Base-by-base conservation (phyloP, 2,888 invertebrate species). In the Epinotia brunnichana region DNA sequence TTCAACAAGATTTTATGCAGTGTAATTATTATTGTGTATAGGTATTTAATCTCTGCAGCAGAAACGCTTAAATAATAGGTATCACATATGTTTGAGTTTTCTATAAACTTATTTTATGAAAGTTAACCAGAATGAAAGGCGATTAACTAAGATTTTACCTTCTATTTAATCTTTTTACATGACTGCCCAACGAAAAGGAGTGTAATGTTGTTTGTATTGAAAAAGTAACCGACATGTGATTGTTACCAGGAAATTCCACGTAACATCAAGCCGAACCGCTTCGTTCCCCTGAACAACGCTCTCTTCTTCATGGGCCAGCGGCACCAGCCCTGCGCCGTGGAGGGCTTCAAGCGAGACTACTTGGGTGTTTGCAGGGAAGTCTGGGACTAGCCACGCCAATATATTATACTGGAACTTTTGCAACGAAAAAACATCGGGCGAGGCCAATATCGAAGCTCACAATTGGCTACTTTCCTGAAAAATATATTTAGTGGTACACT, bases 331-430 rank as follows among this genome's bases (percentile, higher is more conserved):
- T 93, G 92, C 41, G 82, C 84, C 4, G 84, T 69, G 11, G 69
- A 88, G 0, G 92, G 92, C 2, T 87, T 83, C 74, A 82, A 85
- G 70, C 83, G 90, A n/a, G 92, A 93, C 69, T 73, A 85, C 0
- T 76, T 86, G 2, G 92, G 92, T 15, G 79, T 89, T 44, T 93
- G 92, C 74, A 83, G 92, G 57, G 92, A 92, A 76, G 91, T 92
- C 29, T 93, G 92, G 92, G 84, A 86, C 64, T 82, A 79, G 54
- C 17, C 10, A n/a, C n/a, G 17, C 11, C 17, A 11, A n/a, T 0
- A 48, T 10, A 9, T 11, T n/a, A n/a, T n/a, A 48, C n/a, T n/a
- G 29, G 11, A n/a, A n/a, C n/a, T 48, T 61, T 1, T 4, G 1
- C 24, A 48, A 2, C 9, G n/a, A 48, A 11, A 61, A 48, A 10